phyloP scores from a whole-genome alignment of 2,797 vertebrate genomes.

The Myoxocephalus aenaeus region DNA sequence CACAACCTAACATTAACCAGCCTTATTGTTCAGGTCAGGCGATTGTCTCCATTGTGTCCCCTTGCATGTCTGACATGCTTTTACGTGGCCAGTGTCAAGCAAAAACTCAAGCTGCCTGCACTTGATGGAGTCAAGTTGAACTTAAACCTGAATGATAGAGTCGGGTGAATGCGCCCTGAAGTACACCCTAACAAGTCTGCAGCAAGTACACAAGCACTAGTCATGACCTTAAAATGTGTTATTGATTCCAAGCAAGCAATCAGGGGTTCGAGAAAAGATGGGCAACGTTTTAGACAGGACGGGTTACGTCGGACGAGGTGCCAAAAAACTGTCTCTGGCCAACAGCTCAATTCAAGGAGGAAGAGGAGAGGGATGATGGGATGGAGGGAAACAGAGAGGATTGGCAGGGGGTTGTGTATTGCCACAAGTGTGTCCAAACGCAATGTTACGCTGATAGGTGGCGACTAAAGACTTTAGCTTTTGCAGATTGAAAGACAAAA shows the following conservation, averaged over 20 bases:
- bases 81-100: background rate
- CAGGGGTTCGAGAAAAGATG: slow-evolving; percentile 25
- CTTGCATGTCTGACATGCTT: slow-evolving; percentile 22
- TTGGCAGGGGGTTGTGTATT: slow-evolving; percentile 40
- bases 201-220: slow-evolving; percentile 14
- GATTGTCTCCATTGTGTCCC: slow-evolving; percentile 24
- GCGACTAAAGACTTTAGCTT: slow-evolving; percentile 53
- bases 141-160: slow-evolving; percentile 17
- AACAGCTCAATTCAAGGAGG: slow-evolving; percentile 69
- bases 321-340: slow-evolving; percentile 67
- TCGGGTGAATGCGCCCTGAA: slow-evolving; percentile 22
- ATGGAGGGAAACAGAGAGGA: slow-evolving; percentile 22
- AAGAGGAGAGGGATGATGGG: slow-evolving; percentile 40
- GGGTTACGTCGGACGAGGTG: slow-evolving; percentile 39
- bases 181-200: slow-evolving; percentile 21
- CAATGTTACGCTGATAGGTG: slow-evolving; percentile 59
- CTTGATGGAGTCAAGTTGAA: slow-evolving; percentile 38
- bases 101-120: slow-evolving; percentile 12
- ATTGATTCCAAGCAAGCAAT: slow-evolving; percentile 53
- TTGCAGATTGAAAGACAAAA: slow-evolving; percentile 57
- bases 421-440: slow-evolving; percentile 62
- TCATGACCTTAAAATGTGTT: slow-evolving; percentile 43
- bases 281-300: slow-evolving; percentile 44
- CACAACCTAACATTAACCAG: slow-evolving; percentile 32
- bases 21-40: slow-evolving; percentile 17